Conservation (phyloP, 2,888 invertebrate genomes). For the Phlogophora meticulosa region DNA sequence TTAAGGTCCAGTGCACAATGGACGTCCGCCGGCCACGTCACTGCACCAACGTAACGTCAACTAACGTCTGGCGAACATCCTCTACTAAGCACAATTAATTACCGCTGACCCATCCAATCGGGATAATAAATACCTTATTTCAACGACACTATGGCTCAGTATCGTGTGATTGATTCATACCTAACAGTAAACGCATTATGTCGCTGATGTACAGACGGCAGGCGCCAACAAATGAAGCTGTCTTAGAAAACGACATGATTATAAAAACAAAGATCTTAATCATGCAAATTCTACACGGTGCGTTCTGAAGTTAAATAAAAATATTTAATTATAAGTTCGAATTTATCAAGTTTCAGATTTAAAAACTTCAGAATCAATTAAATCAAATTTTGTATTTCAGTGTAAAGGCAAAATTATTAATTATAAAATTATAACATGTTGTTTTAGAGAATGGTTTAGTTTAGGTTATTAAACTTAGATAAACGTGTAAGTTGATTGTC, state of each 20-base stretch:
- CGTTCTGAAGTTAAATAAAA: slow-evolving; percentile 14
- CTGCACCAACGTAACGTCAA: slow-evolving; percentile 61
- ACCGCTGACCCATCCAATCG: slow-evolving; percentile 60
- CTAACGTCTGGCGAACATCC: slow-evolving; percentile 83
- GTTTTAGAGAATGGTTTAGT: too few species aligned
- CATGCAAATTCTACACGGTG: slow-evolving; percentile 31
- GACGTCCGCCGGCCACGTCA: slow-evolving; percentile 85
- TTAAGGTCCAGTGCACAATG: slow-evolving; percentile 73
- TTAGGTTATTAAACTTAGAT: slow-evolving; percentile 23
- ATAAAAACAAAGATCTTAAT: slow-evolving; percentile 53
- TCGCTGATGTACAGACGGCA: slow-evolving; percentile 55
- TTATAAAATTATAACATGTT: slow-evolving; percentile 4
- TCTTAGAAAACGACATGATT: slow-evolving; percentile 52
- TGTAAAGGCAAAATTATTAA: slow-evolving; percentile 21
- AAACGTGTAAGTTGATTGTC: slow-evolving; percentile 10
- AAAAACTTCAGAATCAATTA: slow-evolving; percentile 38
- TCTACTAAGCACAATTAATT: slow-evolving; percentile 75
- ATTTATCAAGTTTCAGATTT: slow-evolving; percentile 13
- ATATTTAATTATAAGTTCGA: slow-evolving; percentile 11
- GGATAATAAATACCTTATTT: slow-evolving; percentile 62
- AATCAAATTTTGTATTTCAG: slow-evolving; percentile 25
- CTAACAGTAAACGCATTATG: slow-evolving; percentile 53
- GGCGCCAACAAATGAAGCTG: slow-evolving; percentile 50
- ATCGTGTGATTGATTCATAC: slow-evolving; percentile 41
- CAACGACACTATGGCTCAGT: slow-evolving; percentile 51